These are phyloP conservation scores for Idris sp. DNA, from an alignment of 1,140 invertebrate genomes.

Conservation along the genomic window DNA sequence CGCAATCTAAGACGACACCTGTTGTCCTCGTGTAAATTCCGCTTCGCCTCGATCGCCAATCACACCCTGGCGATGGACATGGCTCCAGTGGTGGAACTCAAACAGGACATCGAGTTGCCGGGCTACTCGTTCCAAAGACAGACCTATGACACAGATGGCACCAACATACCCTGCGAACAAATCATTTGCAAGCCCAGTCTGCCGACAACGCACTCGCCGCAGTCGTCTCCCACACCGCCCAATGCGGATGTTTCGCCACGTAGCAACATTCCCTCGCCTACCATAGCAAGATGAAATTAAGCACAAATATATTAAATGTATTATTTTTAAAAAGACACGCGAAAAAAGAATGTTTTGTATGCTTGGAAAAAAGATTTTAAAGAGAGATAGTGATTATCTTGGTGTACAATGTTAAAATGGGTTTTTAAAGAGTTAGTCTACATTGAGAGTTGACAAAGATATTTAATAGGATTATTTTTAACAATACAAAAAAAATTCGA, in stretches of 20 bases:
- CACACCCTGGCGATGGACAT: constrained; percentile 65
- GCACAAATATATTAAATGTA: too few species aligned
- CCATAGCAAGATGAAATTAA: constrained; percentile 73
- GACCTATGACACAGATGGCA: constrained; percentile 53
- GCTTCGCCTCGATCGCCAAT: constrained; percentile 67
- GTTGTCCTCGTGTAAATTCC: constrained; percentile 76
- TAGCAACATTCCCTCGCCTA: constrained; percentile 71
- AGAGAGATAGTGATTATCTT: too few species aligned
- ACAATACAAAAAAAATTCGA: too few species aligned
- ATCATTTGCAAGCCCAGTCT: constrained; percentile 76
- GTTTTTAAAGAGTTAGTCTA: too few species aligned
- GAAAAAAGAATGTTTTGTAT: too few species aligned
- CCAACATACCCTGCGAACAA: constrained; percentile 70
- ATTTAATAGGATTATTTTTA: too few species aligned
- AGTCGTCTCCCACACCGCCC: constrained; percentile 53
- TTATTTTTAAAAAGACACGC: too few species aligned
- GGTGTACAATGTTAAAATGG: too few species aligned
- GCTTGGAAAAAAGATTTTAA: too few species aligned
- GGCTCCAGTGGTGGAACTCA: constrained; percentile 70
- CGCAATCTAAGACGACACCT: constrained; percentile 80
- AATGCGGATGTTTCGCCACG: constrained; percentile 68
- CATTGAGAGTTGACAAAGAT: too few species aligned
- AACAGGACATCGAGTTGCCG: constrained; percentile 70
- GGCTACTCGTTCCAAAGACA: constrained; percentile 59
- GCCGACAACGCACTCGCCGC: constrained; percentile 69